Conservation (phyloP, 2,797 vertebrate species). For the Protosalanx chinensis region DNA sequence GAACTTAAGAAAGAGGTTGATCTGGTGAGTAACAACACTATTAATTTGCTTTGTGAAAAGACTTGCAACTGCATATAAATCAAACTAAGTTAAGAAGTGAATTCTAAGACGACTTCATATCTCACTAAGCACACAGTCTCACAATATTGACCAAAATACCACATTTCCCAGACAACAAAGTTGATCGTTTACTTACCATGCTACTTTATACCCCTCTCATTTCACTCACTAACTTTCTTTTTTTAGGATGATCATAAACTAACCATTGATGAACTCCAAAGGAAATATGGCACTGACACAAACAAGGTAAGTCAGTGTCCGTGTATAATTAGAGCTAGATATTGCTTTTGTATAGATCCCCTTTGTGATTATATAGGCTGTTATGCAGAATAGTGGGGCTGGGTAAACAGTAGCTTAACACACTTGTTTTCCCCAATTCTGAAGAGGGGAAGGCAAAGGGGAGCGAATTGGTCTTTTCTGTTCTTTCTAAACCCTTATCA, state of each 20-base stretch:
- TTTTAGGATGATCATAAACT: conserved; percentile 93
- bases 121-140: too few species aligned
- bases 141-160: too few species aligned
- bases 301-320: conserved; percentile 74
- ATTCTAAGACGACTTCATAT: neutral
- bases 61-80: too few species aligned
- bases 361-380: conserved; percentile 7
- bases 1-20: conserved; percentile 94
- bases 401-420: neutral
- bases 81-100: neutral
- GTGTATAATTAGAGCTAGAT: neutral
- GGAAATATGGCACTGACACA: conserved; percentile 92
- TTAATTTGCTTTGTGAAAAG: neutral
- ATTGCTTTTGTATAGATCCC: too few species aligned
- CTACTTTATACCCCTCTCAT: too few species aligned
- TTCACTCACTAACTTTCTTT: conserved; percentile 12
- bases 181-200: too few species aligned
- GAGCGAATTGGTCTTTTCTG: neutral
- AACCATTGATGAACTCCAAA: conserved; percentile 90
- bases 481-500: neutral
- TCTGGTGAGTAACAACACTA: conserved; percentile 76
- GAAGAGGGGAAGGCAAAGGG: neutral
- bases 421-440: conserved; percentile 1
- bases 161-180: too few species aligned
- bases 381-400: neutral